A percentile compares a stretch with the other conserved stretches of the same genome.
Evolutionary conservation across 2,113 vertebrate species (phyloP).

Genomic region (Callochromis pleurospilus): DNA sequence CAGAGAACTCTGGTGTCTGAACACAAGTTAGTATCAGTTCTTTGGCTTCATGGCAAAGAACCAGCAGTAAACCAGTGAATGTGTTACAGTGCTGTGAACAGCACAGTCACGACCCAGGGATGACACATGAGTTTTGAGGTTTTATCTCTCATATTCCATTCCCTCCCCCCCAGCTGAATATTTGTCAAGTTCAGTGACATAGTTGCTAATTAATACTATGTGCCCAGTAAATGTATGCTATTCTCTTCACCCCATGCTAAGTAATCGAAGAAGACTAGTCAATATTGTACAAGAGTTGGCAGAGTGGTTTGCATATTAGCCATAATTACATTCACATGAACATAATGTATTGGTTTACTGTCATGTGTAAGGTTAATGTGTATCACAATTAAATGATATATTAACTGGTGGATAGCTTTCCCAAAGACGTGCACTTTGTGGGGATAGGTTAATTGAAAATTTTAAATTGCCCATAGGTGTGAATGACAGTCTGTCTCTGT

Average conservation of each 20-base stretch:
- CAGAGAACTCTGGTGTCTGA: conserved; percentile 1
- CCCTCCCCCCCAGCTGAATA: not conserved
- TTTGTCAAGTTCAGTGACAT: conserved; percentile 16
- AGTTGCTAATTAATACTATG: conserved; percentile 26
- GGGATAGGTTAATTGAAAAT: not conserved
- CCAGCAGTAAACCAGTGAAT: conserved; percentile 47
- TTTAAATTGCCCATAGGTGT: not conserved
- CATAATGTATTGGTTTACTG: conserved; percentile 60
- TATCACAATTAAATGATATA: conserved; percentile 39
- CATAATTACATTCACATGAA: conserved; percentile 59
- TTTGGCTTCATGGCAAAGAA: not conserved
- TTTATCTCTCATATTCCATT: not conserved
- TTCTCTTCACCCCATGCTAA: not conserved
- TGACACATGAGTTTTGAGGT: conserved; percentile 20
- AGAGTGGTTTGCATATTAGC: conserved; percentile 55
- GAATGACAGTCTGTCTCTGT: not conserved
- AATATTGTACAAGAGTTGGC: conserved; percentile 58
- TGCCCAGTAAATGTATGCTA: not conserved
- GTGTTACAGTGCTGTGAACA: conserved; percentile 40
- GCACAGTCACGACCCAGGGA: not conserved
- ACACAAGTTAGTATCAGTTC: not conserved
- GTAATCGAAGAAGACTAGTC: conserved; percentile 51
- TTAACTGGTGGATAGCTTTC: conserved; percentile 45
- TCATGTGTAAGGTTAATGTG: conserved; percentile 63
- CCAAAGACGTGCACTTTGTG: not conserved